These are phyloP conservation scores for Herminia tarsipennalis DNA, from an alignment of 2,888 invertebrate species.

Conservation along the genomic window DNA sequence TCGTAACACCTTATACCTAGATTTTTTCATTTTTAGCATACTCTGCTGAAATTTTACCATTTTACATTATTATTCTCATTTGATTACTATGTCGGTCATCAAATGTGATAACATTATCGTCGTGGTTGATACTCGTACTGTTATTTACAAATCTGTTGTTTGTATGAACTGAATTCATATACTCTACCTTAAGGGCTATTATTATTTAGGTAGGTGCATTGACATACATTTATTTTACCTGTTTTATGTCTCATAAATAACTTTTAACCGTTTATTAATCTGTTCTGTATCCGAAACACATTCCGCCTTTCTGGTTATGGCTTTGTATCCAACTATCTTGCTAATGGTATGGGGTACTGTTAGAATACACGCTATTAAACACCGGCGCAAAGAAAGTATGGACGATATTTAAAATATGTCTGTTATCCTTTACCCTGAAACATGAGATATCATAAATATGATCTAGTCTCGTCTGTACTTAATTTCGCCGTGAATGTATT, in stretches of 20 bases:
- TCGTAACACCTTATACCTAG: neutral
- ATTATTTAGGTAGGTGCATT: conserved; percentile 33
- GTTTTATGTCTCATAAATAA: conserved; percentile 16
- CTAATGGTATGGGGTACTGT: conserved; percentile 31
- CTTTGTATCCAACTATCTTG: conserved; percentile 31
- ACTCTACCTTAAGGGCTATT: too few relatives aligned
- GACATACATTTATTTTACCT: conserved; percentile 6
- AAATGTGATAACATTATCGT: neutral
- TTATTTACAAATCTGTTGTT: too few relatives aligned
- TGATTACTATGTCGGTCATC: neutral
- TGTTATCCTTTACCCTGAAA: neutral
- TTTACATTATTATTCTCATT: neutral
- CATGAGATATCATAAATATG: too few relatives aligned
- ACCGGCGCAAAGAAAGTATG: conserved; percentile 7
- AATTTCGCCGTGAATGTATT: conserved; percentile 5
- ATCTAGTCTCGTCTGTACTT: neutral
- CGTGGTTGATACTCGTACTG: too few relatives aligned
- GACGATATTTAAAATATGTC: neutral
- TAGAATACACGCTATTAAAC: conserved; percentile 6
- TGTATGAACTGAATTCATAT: too few relatives aligned
- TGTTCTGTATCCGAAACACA: conserved; percentile 18
- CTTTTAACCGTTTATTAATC: conserved; percentile 10
- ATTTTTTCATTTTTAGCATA: neutral
- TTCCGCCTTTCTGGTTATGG: conserved; percentile 32
- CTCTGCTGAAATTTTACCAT: neutral